Evolutionary conservation across 2,113 vertebrate genomes (phyloP).

Genomic region (Butorides virescens): DNA sequence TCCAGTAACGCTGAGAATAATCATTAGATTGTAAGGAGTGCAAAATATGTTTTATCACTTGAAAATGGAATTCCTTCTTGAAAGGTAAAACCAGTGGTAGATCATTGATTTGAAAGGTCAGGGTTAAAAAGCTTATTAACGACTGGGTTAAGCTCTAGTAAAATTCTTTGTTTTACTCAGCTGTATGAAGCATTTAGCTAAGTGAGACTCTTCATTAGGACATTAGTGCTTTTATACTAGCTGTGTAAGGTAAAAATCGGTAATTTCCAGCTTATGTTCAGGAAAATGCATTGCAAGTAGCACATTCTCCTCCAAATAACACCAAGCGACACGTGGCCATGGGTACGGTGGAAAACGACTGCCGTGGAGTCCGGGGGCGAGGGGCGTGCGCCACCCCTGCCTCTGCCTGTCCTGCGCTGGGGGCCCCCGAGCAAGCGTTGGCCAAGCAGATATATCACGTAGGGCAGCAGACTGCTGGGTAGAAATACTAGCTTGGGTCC

Average conservation of each 20-base stretch:
- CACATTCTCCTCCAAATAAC: not conserved
- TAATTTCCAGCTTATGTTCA: slow-evolving; percentile 53
- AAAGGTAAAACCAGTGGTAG: slow-evolving; percentile 73
- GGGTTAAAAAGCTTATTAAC: slow-evolving; percentile 76
- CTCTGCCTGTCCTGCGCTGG: not conserved
- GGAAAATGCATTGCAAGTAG: not conserved
- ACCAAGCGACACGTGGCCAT: accelerated
- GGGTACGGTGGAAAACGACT: not conserved
- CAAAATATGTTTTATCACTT: slow-evolving; percentile 73
- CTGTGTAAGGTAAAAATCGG: slow-evolving; percentile 35
- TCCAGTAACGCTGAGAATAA: slow-evolving; percentile 66
- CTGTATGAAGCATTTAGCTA: slow-evolving; percentile 70
- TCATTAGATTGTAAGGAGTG: slow-evolving; percentile 71
- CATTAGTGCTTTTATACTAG: slow-evolving; percentile 52
- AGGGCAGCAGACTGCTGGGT: not conserved
- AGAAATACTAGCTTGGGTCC: not conserved
- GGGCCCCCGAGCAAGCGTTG: not conserved
- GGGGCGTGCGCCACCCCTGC: not conserved
- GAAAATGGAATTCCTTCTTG: slow-evolving; percentile 73
- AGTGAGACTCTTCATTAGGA: slow-evolving; percentile 61
- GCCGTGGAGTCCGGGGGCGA: not conserved
- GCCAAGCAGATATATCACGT: not conserved
- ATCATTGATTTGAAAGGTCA: slow-evolving; percentile 76
- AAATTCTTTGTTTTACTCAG: slow-evolving; percentile 68
- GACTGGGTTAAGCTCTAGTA: slow-evolving; percentile 70